Base-by-base conservation (phyloP, 2,888 invertebrate genomes). In the Hypselothyrea guttata region DNA sequence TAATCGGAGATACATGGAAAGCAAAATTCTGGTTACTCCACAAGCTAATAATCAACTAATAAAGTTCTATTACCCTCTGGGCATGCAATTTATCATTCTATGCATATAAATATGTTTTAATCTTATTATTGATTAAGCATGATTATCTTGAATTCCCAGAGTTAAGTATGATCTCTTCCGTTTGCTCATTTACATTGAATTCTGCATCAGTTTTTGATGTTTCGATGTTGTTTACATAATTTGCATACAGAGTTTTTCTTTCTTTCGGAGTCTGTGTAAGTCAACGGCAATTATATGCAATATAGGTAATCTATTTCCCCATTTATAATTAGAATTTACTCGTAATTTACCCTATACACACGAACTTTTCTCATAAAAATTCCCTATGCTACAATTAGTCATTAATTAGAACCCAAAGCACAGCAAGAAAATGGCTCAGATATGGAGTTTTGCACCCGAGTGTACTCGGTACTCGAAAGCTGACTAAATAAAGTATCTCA, bases 181-280 rank as follows among this genome's bases (percentile, higher is more conserved):
- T 9, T 55, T 34, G 37, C 37, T 55, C 48, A 78, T 72, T 78
- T 44, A 42, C 63, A 75, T 72, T 64, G 35, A 64, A 53, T 63
- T 69, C 55, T 58, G 63, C 51, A 63, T 7, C 12, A 1, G 13
- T 11, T 42, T 13, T 3, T 11, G 22, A 9, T 7, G n/a, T n/a
- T 16, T 18, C 11, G 7, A 7, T 18, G 2, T 31, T 34, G 11
- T 22, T 57, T 57, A 16, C 54, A 38, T 59, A 30, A 69, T 69
- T 69, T 53, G 45, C 64, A 69, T 55, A 16, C 41, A 41, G 33
- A 40, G 40, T 11, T n/a, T 22, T 22, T 22, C 5, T 22, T 5
- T 22, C 22, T 22, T 22, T 22, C 5, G 22, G 22, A 22, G 22
- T 22, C 22, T 22, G 22, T 22, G 22, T 22, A 22, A 22, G 22